Evolutionary conservation across 2,797 vertebrate species (phyloP).

Genomic region (Tauraco hartlaubi): DNA sequence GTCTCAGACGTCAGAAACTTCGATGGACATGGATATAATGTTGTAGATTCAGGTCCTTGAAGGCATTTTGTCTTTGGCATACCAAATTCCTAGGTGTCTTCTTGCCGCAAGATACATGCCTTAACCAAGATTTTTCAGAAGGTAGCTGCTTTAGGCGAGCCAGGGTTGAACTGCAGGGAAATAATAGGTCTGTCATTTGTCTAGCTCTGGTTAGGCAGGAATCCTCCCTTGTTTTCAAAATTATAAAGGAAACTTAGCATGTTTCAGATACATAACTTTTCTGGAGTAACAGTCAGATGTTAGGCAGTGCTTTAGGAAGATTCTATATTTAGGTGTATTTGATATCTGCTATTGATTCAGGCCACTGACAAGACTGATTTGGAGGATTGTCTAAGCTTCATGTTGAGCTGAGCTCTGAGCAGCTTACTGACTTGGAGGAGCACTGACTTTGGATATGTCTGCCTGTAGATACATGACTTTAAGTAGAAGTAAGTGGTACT

Average conservation of each 20-base stretch:
- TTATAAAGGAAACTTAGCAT: not conserved
- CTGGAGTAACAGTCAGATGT: not conserved
- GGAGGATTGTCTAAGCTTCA: not conserved
- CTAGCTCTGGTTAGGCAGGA: not conserved
- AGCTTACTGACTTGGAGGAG: not conserved
- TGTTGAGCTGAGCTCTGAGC: not conserved
- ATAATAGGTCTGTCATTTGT: not conserved
- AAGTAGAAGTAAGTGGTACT: not conserved
- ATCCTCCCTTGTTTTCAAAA: not conserved
- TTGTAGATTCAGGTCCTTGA: not conserved
- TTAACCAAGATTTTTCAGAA: not conserved
- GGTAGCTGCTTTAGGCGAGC: not conserved
- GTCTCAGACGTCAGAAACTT: not conserved
- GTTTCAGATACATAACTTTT: not conserved
- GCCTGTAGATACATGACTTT: not conserved
- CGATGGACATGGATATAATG: not conserved
- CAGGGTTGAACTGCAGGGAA: not conserved
- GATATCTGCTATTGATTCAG: not conserved
- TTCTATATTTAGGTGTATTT: not conserved
- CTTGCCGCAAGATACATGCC: not conserved
- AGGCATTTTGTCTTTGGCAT: not conserved
- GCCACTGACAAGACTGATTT: not conserved
- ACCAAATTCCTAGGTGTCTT: not conserved
- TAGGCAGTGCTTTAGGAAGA: not conserved
- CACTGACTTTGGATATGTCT: not conserved